Evolutionary conservation across 2,888 invertebrate species (phyloP).

Genomic region (Eristalis tenax): DNA sequence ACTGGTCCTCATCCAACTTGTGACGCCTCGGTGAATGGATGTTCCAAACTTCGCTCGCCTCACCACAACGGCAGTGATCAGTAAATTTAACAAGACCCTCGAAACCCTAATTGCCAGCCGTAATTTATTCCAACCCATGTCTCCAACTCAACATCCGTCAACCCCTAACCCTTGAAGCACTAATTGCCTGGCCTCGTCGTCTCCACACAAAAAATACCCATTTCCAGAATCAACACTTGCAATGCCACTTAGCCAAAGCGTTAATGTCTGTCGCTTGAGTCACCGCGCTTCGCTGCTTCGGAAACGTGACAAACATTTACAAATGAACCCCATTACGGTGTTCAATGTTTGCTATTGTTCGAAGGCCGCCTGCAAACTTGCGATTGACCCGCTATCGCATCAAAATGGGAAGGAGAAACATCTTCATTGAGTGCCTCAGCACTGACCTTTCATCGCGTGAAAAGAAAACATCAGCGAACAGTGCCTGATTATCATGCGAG

Average conservation of each 20-base stretch:
- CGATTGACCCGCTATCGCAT: constrained; percentile 26
- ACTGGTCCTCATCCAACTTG: too few species aligned
- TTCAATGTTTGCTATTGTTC: constrained; percentile 20
- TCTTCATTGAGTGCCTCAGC: not conserved
- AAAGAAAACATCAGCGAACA: not conserved
- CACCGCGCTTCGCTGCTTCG: constrained; percentile 4
- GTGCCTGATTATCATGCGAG: too few species aligned
- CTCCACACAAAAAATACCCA: not conserved
- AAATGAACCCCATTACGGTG: constrained; percentile 42
- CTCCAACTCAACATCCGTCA: not conserved
- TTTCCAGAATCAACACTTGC: constrained; percentile 1
- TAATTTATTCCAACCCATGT: not conserved
- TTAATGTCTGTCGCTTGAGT: constrained; percentile 28
- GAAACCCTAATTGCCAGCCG: not conserved
- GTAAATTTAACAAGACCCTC: not conserved
- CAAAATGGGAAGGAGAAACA: not conserved
- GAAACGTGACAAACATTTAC: constrained; percentile 17
- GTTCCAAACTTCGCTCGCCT: too few species aligned
- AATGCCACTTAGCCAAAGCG: not conserved
- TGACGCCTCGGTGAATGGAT: too few species aligned
- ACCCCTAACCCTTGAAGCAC: not conserved
- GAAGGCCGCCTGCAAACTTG: constrained; percentile 12
- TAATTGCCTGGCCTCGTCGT: not conserved
- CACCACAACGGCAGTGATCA: not conserved
- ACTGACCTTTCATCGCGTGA: constrained; percentile 33